Conservation (phyloP, 1,140 invertebrate species). For the Drosophila sp. region DNA sequence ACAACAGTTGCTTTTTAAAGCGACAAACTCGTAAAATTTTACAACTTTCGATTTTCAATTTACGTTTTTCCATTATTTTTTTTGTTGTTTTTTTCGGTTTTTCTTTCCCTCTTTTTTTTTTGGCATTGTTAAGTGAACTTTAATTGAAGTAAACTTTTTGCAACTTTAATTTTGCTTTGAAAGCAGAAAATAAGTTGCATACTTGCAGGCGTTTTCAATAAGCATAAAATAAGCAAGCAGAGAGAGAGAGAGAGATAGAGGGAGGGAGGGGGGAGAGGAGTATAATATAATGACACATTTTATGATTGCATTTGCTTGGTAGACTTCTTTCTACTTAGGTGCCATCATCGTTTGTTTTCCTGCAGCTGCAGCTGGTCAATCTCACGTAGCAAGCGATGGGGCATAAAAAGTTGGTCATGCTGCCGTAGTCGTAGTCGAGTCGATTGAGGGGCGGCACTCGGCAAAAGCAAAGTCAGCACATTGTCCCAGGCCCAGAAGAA, state of each 20-base stretch:
- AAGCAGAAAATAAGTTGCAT: conserved; percentile 49
- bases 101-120: background rate
- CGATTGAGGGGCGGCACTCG: background rate
- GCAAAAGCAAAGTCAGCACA: conserved; percentile 68
- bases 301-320: conserved; percentile 76
- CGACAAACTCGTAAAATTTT: conserved; percentile 60
- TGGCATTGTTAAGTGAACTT: conserved; percentile 50
- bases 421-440: background rate
- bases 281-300: conserved; percentile 79
- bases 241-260: background rate
- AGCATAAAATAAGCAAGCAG: conserved; percentile 50
- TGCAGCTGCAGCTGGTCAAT: conserved; percentile 68
- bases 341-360: background rate
- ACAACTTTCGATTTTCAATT: conserved; percentile 76
- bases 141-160: conserved; percentile 33
- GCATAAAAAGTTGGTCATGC: conserved; percentile 61
- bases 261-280: conserved; percentile 30
- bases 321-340: background rate
- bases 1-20: background rate
- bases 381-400: conserved; percentile 64
- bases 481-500: conserved; percentile 34
- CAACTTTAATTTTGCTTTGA: conserved; percentile 17
- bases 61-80: conserved; percentile 23
- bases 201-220: conserved; percentile 59
- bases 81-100: conserved; percentile 23